A percentile compares a stretch with the other conserved stretches of the same genome.
These are phyloP conservation scores for Chaunax sp. DNA, from an alignment of 2,797 vertebrate species.

Conservation along the genomic window DNA sequence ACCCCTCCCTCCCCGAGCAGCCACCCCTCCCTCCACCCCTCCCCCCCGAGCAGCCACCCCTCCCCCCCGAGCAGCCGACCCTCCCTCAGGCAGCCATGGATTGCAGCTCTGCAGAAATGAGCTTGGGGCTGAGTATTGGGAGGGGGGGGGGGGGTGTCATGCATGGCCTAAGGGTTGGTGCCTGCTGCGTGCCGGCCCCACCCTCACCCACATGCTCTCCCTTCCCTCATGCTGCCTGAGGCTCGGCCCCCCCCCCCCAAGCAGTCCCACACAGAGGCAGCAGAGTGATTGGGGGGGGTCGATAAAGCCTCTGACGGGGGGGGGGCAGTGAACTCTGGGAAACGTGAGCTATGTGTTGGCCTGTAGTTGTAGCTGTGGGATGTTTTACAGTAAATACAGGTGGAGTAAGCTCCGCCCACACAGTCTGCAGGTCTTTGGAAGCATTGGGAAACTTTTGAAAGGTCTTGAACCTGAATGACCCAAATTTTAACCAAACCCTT, in stretches of 20 bases:
- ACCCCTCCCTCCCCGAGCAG: slow-evolving; percentile 61
- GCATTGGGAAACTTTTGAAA: no score
- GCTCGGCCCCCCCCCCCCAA: slow-evolving; percentile 40
- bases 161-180: slow-evolving; percentile 67
- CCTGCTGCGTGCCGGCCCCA: slow-evolving; percentile 4
- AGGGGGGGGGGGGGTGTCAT: background rate
- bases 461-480: no score
- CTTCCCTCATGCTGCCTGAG: slow-evolving; percentile 32
- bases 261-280: slow-evolving; percentile 51
- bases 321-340: slow-evolving; percentile 20
- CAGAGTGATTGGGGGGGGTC: slow-evolving; percentile 2
- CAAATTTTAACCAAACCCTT: no score
- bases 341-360: slow-evolving; percentile 29
- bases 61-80: no score
- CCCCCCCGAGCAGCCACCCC: slow-evolving; percentile 40
- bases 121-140: slow-evolving; percentile 66
- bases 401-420: no score
- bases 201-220: slow-evolving; percentile 11
- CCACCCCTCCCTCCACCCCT: background rate
- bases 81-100: slow-evolving; percentile 87
- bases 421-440: background rate
- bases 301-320: background rate
- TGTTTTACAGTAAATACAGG: background rate
- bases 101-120: slow-evolving; percentile 88
- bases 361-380: background rate